phyloP scores from a whole-genome alignment of 1,140 invertebrate genomes.

The Melitaea cinxia region DNA sequence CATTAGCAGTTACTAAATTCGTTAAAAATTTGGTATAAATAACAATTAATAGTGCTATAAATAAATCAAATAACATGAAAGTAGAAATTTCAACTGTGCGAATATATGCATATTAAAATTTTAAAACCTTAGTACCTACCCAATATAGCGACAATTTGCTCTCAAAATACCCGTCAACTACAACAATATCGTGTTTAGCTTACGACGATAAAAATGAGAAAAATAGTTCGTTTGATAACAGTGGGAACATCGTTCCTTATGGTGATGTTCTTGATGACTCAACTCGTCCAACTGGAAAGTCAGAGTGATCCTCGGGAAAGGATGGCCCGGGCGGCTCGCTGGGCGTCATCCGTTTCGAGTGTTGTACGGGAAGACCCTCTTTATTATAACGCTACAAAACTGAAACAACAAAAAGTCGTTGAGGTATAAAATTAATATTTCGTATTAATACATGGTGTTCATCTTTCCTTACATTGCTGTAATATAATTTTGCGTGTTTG shows the following conservation, averaged over 20 bases:
- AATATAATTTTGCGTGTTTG: too few species aligned
- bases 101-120: too few species aligned
- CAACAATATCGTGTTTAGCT: conserved; percentile 13
- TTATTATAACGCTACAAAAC: conserved; percentile 13
- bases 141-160: background rate
- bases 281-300: conserved; percentile 16
- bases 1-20: background rate
- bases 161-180: too few species aligned
- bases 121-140: too few species aligned
- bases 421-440: conserved; percentile 24
- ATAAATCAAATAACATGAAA: too few species aligned
- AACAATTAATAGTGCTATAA: background rate
- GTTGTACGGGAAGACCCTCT: background rate
- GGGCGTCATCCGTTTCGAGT: background rate
- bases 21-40: background rate
- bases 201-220: conserved; percentile 45
- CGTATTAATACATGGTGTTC: background rate
- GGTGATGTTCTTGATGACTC: conserved; percentile 43
- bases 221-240: conserved; percentile 42
- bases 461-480: too few species aligned
- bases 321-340: conserved; percentile 22
- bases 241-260: conserved; percentile 34
- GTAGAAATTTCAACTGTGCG: too few species aligned
- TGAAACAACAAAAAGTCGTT: conserved; percentile 20
- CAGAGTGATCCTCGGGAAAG: conserved; percentile 5